Evolutionary conservation across 2,888 invertebrate species (phyloP).

Genomic region (Timandra comae): DNA sequence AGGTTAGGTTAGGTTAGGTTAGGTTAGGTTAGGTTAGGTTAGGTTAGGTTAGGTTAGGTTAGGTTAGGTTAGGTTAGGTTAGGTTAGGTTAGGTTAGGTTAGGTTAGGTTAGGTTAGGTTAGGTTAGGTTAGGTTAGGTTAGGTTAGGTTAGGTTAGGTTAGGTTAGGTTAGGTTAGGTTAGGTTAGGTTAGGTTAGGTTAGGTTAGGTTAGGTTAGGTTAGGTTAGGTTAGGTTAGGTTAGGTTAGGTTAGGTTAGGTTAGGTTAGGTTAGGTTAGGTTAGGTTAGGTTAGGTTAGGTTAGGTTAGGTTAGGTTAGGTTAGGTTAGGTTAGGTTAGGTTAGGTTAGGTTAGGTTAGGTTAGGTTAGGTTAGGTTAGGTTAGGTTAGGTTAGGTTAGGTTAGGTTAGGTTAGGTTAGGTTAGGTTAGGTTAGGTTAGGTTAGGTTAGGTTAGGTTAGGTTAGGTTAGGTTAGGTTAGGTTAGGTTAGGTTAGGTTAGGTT

Average conservation of each 20-base stretch:
- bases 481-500: not conserved
- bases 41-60: not conserved
- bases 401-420: not conserved
- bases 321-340: not conserved
- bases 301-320: not conserved
- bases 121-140: not conserved
- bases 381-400: not conserved
- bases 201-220: conserved; percentile 18
- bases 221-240: conserved; percentile 18
- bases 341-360: not conserved
- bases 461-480: not conserved
- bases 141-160: conserved; percentile 1
- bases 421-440: not conserved
- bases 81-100: not conserved
- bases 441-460: not conserved
- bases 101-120: not conserved
- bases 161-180: conserved; percentile 7
- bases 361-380: not conserved
- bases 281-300: conserved; percentile 18
- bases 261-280: conserved; percentile 18
- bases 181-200: conserved; percentile 9
- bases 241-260: conserved; percentile 19
- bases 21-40: not conserved
- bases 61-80: not conserved
- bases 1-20: not conserved